phyloP scores from a whole-genome alignment of 2,888 invertebrate genomes.

The Mactromeris polynyma region DNA sequence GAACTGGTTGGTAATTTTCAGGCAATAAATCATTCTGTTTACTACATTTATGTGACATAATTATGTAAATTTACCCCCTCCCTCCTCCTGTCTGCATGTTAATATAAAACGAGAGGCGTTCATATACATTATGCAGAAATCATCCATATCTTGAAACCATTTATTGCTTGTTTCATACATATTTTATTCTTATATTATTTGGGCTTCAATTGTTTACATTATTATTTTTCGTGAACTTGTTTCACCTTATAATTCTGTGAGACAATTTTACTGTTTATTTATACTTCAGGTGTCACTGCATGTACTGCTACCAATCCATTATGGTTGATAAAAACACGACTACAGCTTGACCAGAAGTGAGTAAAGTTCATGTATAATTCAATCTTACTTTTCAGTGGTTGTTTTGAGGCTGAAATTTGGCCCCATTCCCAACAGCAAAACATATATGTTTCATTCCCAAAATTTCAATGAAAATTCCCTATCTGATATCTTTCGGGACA shows the following conservation, averaged over 20 bases:
- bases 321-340: constrained; percentile 99
- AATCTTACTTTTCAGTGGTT: too few species aligned
- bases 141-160: neutral
- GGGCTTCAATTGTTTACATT: neutral
- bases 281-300: constrained; percentile 94
- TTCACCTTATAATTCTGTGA: neutral
- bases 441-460: too few species aligned
- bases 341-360: constrained; percentile 95
- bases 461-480: too few species aligned
- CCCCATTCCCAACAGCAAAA: too few species aligned
- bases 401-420: too few species aligned
- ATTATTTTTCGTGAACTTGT: neutral
- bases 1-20: too few species aligned
- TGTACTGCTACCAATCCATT: constrained; percentile 99
- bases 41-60: too few species aligned
- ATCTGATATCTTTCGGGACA: too few species aligned
- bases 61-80: too few species aligned
- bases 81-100: too few species aligned
- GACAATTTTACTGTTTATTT: constrained; percentile 45
- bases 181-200: neutral
- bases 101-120: too few species aligned
- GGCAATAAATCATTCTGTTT: too few species aligned
- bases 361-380: constrained; percentile 78
- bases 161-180: neutral
- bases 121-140: neutral